Percentiles rank a stretch among this genome's conserved stretches.
Evolutionary conservation across 2,888 invertebrate species (phyloP).

Genomic region (Amphipoea lucens): DNA sequence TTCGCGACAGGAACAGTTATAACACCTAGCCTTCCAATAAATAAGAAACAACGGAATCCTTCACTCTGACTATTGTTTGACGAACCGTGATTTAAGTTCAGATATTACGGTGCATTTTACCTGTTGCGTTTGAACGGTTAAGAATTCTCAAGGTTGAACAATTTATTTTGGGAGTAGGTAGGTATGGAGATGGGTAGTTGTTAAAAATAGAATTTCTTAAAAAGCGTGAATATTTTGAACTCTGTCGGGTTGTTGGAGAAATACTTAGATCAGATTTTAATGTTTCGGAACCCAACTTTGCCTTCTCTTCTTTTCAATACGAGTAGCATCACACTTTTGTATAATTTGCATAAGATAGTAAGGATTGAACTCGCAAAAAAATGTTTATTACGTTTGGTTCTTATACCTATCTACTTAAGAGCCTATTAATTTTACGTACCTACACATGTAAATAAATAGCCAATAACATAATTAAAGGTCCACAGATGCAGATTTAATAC

Average conservation of each 20-base stretch:
- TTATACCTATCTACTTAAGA: neutral
- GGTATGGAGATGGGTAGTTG: conserved; percentile 22
- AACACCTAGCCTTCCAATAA: conserved; percentile 67
- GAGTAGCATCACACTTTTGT: neutral
- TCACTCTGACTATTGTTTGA: conserved; percentile 67
- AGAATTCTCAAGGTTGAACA: conserved; percentile 53
- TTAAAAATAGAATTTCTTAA: conserved; percentile 38
- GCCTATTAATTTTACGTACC: neutral
- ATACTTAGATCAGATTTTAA: neutral
- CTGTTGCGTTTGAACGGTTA: conserved; percentile 59
- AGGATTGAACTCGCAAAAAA: neutral
- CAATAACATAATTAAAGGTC: conserved; percentile 4
- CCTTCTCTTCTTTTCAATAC: neutral
- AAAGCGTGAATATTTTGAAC: conserved; percentile 16
- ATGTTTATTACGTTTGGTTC: neutral
- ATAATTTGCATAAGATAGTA: neutral
- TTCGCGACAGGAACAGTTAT: conserved; percentile 62
- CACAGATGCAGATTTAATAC: conserved; percentile 20
- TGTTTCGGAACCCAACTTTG: neutral
- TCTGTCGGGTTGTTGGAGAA: conserved; percentile 4
- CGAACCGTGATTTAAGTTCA: conserved; percentile 69
- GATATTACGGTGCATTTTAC: conserved; percentile 69
- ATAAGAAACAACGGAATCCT: conserved; percentile 62
- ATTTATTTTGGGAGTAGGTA: conserved; percentile 43
- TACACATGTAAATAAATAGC: neutral